Base-by-base conservation (phyloP, 2,888 invertebrate genomes). In the Cabera pusaria region DNA sequence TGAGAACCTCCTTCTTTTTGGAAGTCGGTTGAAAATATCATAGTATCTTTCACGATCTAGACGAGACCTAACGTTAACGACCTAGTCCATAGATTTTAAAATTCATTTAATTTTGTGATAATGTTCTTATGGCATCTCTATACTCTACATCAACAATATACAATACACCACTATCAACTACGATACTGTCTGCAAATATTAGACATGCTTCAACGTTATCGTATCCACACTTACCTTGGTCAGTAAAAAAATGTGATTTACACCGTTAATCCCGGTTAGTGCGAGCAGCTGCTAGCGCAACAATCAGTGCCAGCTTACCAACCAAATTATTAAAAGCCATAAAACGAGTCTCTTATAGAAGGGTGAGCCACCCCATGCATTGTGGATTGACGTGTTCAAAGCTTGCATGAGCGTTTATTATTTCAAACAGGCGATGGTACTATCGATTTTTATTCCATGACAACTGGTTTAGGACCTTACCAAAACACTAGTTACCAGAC, bases 301-400 rank as follows among this genome's bases (percentile, higher is more conserved):
- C 86, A 87, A 87, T 88, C 87, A 82, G 70, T 81, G 84, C 64
- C 78, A 80, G 84, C 84, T 85, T 83, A 81, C 75, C 64, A 57
- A 79, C 74, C 75, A 82, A 83, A 86, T 86, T 86, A 82, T 87
- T 84, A 86, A 88, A 87, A 84, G 83, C 84, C 79, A 80, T 88
- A 86, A 88, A 86, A 86, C 86, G 84, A 82, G 83, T 83, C 77
- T 68, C 57, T 51, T 60, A 64, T 64, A 68, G 72, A 81, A 84
- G 87, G 87, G 87, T 86, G 85, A 81, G 78, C 74, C 69, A 77
- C 85, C 86, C 86, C 62, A 53, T 44, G 43, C 42, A 79, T 73
- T 73, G 70, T 77, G 60, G 71, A 73, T 73, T 70, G 75, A 68
- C 74, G 73, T 82, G 81, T 75, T 75, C 70, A 61, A 66, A 73